Evolutionary conservation across 2,888 invertebrate species (phyloP), one percentile per base, ranked within the genome.

Genomic region (Neoascia interrupta): DNA sequence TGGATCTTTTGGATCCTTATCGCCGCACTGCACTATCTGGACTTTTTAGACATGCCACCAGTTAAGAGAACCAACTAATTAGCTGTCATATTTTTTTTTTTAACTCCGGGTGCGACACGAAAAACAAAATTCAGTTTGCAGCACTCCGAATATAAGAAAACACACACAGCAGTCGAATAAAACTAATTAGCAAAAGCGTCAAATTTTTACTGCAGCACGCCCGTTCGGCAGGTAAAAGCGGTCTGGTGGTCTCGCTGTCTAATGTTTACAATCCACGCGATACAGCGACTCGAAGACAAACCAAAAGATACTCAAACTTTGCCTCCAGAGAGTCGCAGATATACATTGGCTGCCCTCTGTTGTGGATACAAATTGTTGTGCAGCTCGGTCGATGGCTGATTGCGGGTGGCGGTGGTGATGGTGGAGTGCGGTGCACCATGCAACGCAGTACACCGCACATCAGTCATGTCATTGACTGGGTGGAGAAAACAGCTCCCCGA

Each of bases 191-290:
- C 56, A 45, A 36, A 58, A 18, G 31, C 39, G 45, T 8, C 36
- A 39, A 5, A 11, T 56, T 39, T 74, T 63, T 58, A 47, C 51
- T 34, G 56, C 70, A 70, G 72, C 76, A 76, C 26, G 28, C 72
- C 45, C 47, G 72, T 39, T 64, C 64, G 58, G 49, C 51, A 70
- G 75, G 75, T 76, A 70, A 53, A 64, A 70, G 45, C 75, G 34
- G 41, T 72, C 76, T 76, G 72, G 41, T n/a, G 31, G 31, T n/a
- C n/a, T 6, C 51, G 21, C 47, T 18, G 60, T 76, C 76, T 66
- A 54, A 60, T 76, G 76, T 72, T 76, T 76, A 72, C 72, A 28
- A 64, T 76, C 64, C 51, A 53, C 39, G 72, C 58, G 60, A 64
- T 54, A 64, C 58, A 72, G 3, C 31, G 31, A 70, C 70, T 60